These are phyloP conservation scores for Picus viridis DNA, from an alignment of 2,797 vertebrate species.

Conservation along the genomic window DNA sequence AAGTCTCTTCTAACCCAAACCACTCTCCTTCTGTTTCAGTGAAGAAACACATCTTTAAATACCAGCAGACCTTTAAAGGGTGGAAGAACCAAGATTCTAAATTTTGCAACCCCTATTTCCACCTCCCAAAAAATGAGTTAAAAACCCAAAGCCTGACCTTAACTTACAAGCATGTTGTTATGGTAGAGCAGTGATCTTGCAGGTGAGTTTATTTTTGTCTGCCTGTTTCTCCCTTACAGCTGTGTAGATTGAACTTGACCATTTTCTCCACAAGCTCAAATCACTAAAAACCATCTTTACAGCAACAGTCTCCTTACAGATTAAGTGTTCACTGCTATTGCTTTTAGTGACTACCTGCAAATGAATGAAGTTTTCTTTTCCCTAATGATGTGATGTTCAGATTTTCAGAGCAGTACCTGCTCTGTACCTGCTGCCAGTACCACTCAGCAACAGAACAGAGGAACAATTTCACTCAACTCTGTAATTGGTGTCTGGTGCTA, in stretches of 20 bases:
- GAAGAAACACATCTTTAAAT: not conserved
- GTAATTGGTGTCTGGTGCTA: not conserved
- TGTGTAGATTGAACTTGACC: not conserved
- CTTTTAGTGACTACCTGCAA: not conserved
- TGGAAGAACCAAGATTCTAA: not conserved
- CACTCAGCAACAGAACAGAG: not conserved
- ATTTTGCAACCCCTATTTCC: not conserved
- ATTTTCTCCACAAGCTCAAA: not conserved
- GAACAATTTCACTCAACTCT: not conserved
- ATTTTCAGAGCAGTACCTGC: not conserved
- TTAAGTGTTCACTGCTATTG: not conserved
- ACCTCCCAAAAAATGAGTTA: not conserved
- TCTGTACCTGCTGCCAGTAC: not conserved
- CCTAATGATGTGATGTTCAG: rapidly evolving
- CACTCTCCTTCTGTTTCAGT: not conserved
- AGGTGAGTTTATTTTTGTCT: not conserved
- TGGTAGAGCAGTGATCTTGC: not conserved
- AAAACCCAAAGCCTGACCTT: not conserved
- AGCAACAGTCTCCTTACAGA: not conserved
- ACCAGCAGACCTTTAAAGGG: not conserved
- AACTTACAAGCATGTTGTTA: rapidly evolving
- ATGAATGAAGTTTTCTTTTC: rapidly evolving
- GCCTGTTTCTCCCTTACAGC: not conserved
- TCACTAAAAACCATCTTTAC: not conserved
- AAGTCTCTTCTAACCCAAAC: no score